phyloP scores from a whole-genome alignment of 1,140 invertebrate species.

The Ditylenchus dipsaci region DNA sequence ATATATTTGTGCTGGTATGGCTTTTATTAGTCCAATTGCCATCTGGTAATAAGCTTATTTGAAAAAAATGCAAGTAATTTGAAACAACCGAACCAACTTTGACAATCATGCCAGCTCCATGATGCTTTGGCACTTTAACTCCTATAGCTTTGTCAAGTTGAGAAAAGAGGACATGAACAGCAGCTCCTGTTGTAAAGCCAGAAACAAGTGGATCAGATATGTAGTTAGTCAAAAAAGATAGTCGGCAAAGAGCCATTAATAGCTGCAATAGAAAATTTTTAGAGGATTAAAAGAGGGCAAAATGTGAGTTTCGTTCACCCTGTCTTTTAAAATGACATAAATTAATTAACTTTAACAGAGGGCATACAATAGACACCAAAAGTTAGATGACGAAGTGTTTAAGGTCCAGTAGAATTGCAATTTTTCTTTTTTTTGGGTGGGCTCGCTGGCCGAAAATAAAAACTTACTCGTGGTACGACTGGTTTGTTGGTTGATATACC shows the following conservation, averaged over 20 bases:
- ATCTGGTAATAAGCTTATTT: constrained; percentile 24
- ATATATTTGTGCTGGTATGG: constrained; percentile 58
- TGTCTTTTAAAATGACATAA: too few relatives aligned
- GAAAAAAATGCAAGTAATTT: constrained; percentile 5
- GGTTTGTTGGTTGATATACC: too few relatives aligned
- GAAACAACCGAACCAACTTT: constrained; percentile 12
- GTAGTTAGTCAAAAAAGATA: constrained; percentile 56
- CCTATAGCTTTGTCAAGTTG: constrained; percentile 55
- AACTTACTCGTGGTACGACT: too few relatives aligned
- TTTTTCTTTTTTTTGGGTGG: too few relatives aligned
- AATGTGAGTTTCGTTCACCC: too few relatives aligned
- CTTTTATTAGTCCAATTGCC: constrained; percentile 58
- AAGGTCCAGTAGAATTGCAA: too few relatives aligned
- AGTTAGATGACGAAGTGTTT: too few relatives aligned
- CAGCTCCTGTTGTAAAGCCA: constrained; percentile 56
- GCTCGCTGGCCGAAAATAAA: too few relatives aligned
- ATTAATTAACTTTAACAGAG: too few relatives aligned
- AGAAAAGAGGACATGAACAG: constrained; percentile 52
- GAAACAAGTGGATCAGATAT: constrained; percentile 56
- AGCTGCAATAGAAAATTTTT: constrained; percentile 31
- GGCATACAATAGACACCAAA: too few relatives aligned
- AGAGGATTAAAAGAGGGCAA: too few relatives aligned
- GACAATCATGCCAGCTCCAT: constrained; percentile 52
- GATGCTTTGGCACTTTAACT: constrained; percentile 44
- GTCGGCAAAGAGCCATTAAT: constrained; percentile 47